These are phyloP conservation scores for Isurus oxyrinchus DNA, from an alignment of 2,113 vertebrate genomes.

Conservation along the genomic window DNA sequence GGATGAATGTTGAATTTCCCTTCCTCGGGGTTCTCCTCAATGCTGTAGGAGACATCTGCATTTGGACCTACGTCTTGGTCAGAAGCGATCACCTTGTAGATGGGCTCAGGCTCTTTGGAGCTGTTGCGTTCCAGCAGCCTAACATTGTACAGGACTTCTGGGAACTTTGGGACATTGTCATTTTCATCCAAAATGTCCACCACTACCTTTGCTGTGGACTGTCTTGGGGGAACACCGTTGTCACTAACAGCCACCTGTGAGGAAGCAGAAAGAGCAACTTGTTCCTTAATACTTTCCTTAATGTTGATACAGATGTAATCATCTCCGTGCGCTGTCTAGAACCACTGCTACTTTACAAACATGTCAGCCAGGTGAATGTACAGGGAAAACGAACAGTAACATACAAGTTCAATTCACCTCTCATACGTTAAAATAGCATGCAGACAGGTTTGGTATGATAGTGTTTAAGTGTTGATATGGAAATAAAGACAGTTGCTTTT, in stretches of 20 bases:
- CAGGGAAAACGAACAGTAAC: neutral
- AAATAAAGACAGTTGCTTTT: neutral
- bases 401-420: neutral
- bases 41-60: slow-evolving; percentile 71
- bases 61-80: slow-evolving; percentile 79
- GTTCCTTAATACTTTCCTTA: neutral
- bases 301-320: neutral
- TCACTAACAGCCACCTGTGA: slow-evolving; percentile 80
- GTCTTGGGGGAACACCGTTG: slow-evolving; percentile 69
- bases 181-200: slow-evolving; percentile 78
- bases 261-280: neutral
- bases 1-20: slow-evolving; percentile 67
- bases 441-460: neutral
- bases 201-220: slow-evolving; percentile 78
- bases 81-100: slow-evolving; percentile 76
- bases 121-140: slow-evolving; percentile 61
- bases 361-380: neutral
- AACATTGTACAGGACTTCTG: slow-evolving; percentile 82
- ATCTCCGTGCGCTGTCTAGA: neutral
- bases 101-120: slow-evolving; percentile 42
- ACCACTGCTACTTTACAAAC: neutral
- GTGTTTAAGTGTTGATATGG: neutral
- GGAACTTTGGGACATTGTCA: slow-evolving; percentile 77
- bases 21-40: slow-evolving; percentile 62
- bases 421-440: neutral